Evolutionary conservation across 1,140 invertebrate genomes (phyloP), one percentile per base, ranked within the genome.

Genomic region (Drosophila yakuba): DNA sequence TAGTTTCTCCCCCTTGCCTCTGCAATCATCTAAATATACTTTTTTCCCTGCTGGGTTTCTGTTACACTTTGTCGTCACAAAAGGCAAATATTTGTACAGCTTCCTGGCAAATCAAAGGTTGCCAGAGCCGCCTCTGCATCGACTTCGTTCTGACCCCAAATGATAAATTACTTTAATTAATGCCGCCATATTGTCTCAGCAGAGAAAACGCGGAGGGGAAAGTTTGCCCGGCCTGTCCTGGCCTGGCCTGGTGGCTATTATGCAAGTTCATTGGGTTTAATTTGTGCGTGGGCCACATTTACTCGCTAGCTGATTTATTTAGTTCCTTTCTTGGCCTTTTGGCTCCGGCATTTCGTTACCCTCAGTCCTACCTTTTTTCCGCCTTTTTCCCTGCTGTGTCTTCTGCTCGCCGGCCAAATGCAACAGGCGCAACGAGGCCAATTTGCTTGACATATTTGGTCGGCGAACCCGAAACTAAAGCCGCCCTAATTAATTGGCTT

Each of bases 141-240:
- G 62, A 77, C 69, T 74, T 81, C 72, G 78, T 28, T 80, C 84
- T 82, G 78, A 79, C 86, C 86, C 43, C 78, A 72, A 90, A 90
- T 90, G 86, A 90, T 90, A 90, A 90, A 90, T 90, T 90, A 85
- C 81, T 90, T 90, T 90, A 90, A 90, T 90, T 90, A 90, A 90
- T 90, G 86, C 86, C 86, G 78, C 86, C 86, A 85, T 90, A 90
- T 90, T 90, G 86, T 90, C 81, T 69, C 78, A 86, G 67, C 15
- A 3, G 28, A 15, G 28, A 35, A 51, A 20, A 43, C 14, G 12
- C 39, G 43, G 14, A 12, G 50, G 58, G 62, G 35, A 71, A 76
- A 59, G 36, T 57, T 76, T 66, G 23, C 52, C 38, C 64, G 39
- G 23, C 28, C 17, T 17, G 17, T 17, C n/a, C n/a, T n/a, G n/a